Evolutionary conservation across 2,113 vertebrate species (phyloP).

Genomic region (Aphelocoma coerulescens): DNA sequence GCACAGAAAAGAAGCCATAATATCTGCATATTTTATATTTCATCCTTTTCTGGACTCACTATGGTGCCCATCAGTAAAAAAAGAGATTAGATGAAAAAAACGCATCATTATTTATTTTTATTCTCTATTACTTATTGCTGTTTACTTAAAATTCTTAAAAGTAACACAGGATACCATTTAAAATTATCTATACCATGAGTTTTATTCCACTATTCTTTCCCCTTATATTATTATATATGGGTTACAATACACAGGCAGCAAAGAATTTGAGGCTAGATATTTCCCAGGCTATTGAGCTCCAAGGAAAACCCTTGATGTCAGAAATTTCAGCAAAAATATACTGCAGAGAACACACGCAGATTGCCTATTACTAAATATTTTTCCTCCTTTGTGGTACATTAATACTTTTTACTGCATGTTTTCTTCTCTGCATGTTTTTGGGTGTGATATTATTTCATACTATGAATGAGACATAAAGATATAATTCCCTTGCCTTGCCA

Average conservation of each 20-base stretch:
- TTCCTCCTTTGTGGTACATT: background rate
- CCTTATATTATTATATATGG: background rate
- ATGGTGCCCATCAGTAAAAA: background rate
- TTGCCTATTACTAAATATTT: background rate
- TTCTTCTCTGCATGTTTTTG: background rate
- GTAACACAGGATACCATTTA: background rate
- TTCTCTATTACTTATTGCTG: background rate
- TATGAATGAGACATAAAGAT: background rate
- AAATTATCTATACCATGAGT: background rate
- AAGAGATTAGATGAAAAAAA: background rate
- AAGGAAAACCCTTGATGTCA: background rate
- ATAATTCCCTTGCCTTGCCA: background rate
- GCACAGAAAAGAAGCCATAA: background rate
- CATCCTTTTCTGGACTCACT: background rate
- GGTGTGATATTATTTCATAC: background rate
- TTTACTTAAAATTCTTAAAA: background rate
- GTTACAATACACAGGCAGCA: background rate
- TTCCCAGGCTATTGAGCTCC: background rate
- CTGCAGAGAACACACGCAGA: background rate
- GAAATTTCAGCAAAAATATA: background rate
- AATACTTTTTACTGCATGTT: background rate
- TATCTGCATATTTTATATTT: background rate
- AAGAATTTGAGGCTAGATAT: background rate
- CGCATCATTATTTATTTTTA: background rate
- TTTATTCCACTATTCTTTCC: background rate